A percentile compares a stretch with the other conserved stretches of the same genome.
phyloP scores from a whole-genome alignment of 2,113 vertebrate species.

The Phyllostomus hastatus region DNA sequence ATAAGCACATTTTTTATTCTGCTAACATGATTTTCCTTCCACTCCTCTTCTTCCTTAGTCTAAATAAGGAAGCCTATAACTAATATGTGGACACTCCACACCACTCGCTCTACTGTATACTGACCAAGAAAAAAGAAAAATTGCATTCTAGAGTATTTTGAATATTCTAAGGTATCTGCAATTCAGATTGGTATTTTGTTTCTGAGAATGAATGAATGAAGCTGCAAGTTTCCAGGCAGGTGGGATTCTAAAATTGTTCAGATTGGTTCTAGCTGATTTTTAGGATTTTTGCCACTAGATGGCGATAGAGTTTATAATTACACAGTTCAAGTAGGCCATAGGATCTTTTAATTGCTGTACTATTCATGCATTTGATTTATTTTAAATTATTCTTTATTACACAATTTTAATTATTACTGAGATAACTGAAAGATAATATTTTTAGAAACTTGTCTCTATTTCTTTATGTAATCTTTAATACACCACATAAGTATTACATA shows the following conservation, averaged over 20 bases:
- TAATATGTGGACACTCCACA: not conserved
- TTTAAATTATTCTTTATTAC: slow-evolving; percentile 10
- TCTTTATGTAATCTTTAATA: slow-evolving; percentile 1
- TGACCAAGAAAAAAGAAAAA: not conserved
- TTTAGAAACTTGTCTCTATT: not conserved
- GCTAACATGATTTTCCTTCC: not conserved
- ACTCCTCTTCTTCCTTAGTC: not conserved
- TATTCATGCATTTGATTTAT: not conserved
- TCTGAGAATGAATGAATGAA: not conserved
- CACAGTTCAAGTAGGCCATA: no score
- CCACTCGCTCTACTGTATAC: not conserved
- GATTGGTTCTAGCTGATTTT: not conserved
- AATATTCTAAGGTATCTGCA: no score
- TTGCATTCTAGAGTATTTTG: not conserved
- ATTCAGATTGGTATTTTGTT: not conserved
- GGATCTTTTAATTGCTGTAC: not conserved
- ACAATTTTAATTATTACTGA: not conserved
- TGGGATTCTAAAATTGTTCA: not conserved
- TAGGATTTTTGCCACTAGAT: slow-evolving; percentile 51
- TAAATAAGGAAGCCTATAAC: not conserved
- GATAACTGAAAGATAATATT: not conserved
- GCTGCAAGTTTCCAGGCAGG: no score
- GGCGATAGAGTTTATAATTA: slow-evolving; percentile 37
- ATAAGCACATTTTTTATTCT: not conserved
- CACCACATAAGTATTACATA: not conserved